Conservation (phyloP, 2,888 invertebrate genomes). For the Aphodius sticticus region DNA sequence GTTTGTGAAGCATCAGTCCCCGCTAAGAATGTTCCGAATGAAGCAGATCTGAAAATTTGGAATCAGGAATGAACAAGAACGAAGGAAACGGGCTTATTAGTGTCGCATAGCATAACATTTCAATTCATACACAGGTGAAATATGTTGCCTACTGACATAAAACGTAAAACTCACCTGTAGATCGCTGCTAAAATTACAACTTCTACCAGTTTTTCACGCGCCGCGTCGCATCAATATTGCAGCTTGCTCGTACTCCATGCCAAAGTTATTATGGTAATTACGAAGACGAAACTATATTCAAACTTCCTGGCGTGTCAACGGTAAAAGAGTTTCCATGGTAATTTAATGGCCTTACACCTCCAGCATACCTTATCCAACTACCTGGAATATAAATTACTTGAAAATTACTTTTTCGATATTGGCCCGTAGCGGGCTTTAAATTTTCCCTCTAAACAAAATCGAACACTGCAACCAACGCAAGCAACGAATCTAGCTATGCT, state of each 20-base stretch:
- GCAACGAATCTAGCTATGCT: too few species aligned
- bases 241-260: background rate
- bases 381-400: conserved; percentile 36
- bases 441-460: conserved; percentile 15
- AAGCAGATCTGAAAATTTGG: too few species aligned
- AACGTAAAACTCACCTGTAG: too few species aligned
- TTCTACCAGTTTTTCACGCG: too few species aligned
- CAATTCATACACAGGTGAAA: too few species aligned
- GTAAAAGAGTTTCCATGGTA: conserved; percentile 10
- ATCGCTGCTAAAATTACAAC: too few species aligned
- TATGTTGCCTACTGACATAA: too few species aligned
- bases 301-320: background rate
- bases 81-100: too few species aligned
- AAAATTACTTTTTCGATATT: conserved; percentile 35
- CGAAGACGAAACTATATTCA: background rate
- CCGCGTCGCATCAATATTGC: background rate
- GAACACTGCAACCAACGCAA: background rate
- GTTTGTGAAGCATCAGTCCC: too few species aligned
- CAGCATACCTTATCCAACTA: conserved; percentile 23
- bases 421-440: conserved; percentile 12
- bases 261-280: background rate
- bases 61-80: too few species aligned
- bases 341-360: conserved; percentile 21
- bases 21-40: too few species aligned
- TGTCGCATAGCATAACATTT: too few species aligned